Base-by-base conservation (phyloP, 2,888 invertebrate genomes). In the Agrypnus murinus region DNA sequence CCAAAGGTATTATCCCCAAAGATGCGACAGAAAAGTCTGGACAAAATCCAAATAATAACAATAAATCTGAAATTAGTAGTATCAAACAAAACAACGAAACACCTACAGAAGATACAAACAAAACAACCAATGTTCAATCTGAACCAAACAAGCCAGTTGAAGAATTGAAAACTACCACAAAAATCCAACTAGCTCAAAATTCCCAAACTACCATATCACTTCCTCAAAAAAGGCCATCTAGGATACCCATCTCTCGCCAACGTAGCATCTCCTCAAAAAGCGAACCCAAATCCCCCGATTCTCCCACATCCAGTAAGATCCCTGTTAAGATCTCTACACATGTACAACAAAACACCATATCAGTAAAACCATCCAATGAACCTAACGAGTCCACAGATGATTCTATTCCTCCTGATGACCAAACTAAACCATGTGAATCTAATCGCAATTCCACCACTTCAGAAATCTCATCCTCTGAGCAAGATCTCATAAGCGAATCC, bases 171-270 rank as follows among this genome's bases (percentile, higher is more conserved):
- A 78, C 73, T 12, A 80, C 82, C 36, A 82, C 82, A 1, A 83
- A 80, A 68, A 78, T 82, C 25, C 83, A 83, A 78, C 75, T 82
- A 59, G 77, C 81, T 4, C 83, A 82, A 79, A 81, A 81, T 69
- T 78, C 81, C 12, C 80, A 81, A 72, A 77, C 75, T 9, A 78
- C 78, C 31, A 77, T 81, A 66, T 75, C 78, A 1, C 71, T 79
- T 57, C 65, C 75, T 19, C 75, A 72, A 57, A 80, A 77, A 68
- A 79, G 78, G 69, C 81, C 81, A 3, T 86, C 86, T 0, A 83
- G 77, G 77, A 86, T 86, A 60, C 85, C 85, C 48, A 77, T 86
- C 67, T 82, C 80, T 1, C 75, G 82, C 43, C 83, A 83, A 75
- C 78, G 78, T 63, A 81, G 82, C 1, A 66, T 80, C 36, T 77